Evolutionary conservation across 2,113 vertebrate genomes (phyloP), one percentile per base, ranked within the genome.

Genomic region (Etheostoma cragini): DNA sequence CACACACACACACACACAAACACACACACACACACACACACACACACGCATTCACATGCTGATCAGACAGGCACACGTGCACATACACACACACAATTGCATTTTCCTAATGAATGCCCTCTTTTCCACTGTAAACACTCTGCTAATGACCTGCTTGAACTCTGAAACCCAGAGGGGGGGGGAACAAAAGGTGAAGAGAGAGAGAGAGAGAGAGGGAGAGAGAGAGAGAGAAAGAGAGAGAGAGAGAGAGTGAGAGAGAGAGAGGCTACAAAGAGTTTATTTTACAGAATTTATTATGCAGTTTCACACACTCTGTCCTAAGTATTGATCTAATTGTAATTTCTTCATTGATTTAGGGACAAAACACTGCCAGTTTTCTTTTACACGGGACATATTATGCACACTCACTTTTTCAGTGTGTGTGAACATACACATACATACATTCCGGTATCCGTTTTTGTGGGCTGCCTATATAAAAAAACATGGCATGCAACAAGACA

Each of bases 101-200:
- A 81, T 81, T 83, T 86, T 78, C 73, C 85, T 91, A 89, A 92
- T 88, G 78, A 86, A 80, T 73, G 81, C 66, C 80, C 72, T 87
- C 83, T 89, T 80, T 87, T 78, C 67, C 77, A 79, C 82, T 89
- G 79, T 91, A 93, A 91, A 91, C 84, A 87, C 88, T 91, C 80
- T 80, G 82, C 79, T 93, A 93, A 94, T 92, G 91, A 89, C 89
- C 89, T 71, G 76, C 75, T 83, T 87, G 86, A 90, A 92, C 90
- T 87, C 84, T 83, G 80, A 79, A 90, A 80, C 82, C 76, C 83
- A 79, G 72, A 79, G 72, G 80, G 80, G 83, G 68, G 67, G 76
- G 78, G 83, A 83, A 89, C 82, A 81, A 80, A 76, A 71, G 61
- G 78, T 57, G 80, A 74, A 38, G 78, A 15, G 12, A 57, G 21